Conservation (phyloP, 2,113 vertebrate genomes). For the Halichoerus grypus region DNA sequence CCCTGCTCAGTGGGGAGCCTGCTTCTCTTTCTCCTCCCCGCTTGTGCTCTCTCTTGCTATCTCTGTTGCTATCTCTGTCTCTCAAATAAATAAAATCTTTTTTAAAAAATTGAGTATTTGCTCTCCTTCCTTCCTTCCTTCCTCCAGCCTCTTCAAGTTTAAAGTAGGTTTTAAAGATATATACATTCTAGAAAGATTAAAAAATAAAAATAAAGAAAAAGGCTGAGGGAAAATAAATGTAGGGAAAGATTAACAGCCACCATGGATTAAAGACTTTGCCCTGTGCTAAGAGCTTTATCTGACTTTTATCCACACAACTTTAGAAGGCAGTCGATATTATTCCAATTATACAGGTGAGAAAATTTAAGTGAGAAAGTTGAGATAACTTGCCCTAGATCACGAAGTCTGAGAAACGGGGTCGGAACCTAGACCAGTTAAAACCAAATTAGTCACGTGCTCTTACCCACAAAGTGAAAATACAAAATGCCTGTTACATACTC, state of each 20-base stretch:
- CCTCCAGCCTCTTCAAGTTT: not conserved
- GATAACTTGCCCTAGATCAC: not conserved
- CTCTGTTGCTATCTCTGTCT: not conserved
- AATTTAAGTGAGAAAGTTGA: not conserved
- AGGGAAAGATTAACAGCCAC: not conserved
- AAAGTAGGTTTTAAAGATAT: not conserved
- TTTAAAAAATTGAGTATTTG: not conserved
- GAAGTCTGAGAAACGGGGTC: not conserved
- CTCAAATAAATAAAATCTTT: not conserved
- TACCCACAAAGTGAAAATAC: not conserved
- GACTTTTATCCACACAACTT: not conserved
- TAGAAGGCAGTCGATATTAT: not conserved
- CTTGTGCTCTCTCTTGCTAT: not conserved
- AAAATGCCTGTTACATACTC: not conserved
- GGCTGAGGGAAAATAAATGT: not conserved
- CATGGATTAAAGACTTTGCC: not conserved
- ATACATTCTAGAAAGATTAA: not conserved
- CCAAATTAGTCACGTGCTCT: not conserved
- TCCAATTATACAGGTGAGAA: not conserved
- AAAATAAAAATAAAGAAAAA: not conserved
- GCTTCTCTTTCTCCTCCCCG: not conserved
- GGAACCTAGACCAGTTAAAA: not conserved
- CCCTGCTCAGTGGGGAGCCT: not conserved
- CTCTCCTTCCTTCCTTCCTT: not conserved
- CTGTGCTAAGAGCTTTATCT: not conserved